Evolutionary conservation across 1,140 invertebrate genomes (phyloP).

Genomic region (Solenopsis invicta): DNA sequence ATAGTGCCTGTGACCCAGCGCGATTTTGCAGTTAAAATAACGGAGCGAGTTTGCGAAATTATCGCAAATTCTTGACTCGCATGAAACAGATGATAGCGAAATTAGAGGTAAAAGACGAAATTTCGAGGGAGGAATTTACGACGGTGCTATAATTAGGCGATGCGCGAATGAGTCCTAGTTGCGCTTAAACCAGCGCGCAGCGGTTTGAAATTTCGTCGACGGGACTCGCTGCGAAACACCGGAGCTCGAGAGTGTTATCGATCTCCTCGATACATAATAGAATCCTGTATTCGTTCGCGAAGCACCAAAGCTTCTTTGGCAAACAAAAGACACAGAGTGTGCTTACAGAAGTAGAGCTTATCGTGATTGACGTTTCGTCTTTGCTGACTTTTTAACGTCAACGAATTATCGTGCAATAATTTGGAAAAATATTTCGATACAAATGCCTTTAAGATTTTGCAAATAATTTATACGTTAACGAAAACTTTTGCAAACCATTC

Average conservation of each 20-base stretch:
- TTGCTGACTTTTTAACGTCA: conserved; percentile 11
- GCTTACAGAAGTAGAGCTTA: conserved; percentile 17
- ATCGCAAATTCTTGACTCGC: not conserved
- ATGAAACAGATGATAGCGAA: not conserved
- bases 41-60: not conserved
- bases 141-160: not conserved
- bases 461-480: too few species aligned
- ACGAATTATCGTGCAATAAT: too few species aligned
- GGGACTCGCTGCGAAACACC: not conserved
- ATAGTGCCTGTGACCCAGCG: not conserved
- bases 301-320: conserved; percentile 28
- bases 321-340: conserved; percentile 47
- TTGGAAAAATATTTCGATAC: too few species aligned
- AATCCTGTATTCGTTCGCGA: conserved; percentile 21
- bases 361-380: conserved; percentile 51
- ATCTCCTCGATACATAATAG: conserved; percentile 60
- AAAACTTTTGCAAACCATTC: too few species aligned
- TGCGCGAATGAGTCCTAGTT: not conserved
- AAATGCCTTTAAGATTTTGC: too few species aligned
- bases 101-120: not conserved
- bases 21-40: not conserved
- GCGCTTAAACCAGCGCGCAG: not conserved
- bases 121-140: not conserved
- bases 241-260: conserved; percentile 61
- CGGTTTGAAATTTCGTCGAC: conserved; percentile 13